phyloP scores from a whole-genome alignment of 2,888 invertebrate species.

The Heliconius ismenius region DNA sequence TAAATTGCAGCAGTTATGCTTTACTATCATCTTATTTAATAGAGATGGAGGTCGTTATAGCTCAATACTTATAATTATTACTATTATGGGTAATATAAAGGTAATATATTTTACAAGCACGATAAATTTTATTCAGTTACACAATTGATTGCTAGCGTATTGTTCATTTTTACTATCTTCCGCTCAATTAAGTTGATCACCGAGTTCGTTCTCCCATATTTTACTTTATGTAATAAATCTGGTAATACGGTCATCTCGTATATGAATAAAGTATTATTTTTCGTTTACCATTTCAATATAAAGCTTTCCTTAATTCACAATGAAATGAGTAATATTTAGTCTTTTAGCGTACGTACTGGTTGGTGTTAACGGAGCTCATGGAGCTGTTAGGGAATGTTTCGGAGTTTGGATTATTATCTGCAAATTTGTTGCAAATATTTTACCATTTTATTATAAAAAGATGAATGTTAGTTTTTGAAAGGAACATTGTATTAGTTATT shows the following conservation, averaged over 20 bases:
- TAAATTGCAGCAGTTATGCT: neutral
- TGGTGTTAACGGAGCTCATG: no score
- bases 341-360: neutral
- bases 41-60: neutral
- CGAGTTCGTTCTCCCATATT: neutral
- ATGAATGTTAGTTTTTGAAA: no score
- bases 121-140: slow-evolving; percentile 13
- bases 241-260: neutral
- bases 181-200: slow-evolving; percentile 14
- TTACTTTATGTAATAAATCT: neutral
- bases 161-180: slow-evolving; percentile 22
- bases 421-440: no score
- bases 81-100: slow-evolving; percentile 1
- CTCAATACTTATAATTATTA: slow-evolving; percentile 13
- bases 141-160: slow-evolving; percentile 24
- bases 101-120: slow-evolving; percentile 16
- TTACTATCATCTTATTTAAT: neutral
- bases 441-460: no score
- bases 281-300: neutral
- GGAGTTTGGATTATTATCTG: no score
- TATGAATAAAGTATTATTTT: neutral
- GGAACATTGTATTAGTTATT: no score
- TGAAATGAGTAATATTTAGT: neutral
- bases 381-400: no score
- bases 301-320: neutral